phyloP scores from a whole-genome alignment of 2,888 invertebrate species.

The Xestia sexstrigata region DNA sequence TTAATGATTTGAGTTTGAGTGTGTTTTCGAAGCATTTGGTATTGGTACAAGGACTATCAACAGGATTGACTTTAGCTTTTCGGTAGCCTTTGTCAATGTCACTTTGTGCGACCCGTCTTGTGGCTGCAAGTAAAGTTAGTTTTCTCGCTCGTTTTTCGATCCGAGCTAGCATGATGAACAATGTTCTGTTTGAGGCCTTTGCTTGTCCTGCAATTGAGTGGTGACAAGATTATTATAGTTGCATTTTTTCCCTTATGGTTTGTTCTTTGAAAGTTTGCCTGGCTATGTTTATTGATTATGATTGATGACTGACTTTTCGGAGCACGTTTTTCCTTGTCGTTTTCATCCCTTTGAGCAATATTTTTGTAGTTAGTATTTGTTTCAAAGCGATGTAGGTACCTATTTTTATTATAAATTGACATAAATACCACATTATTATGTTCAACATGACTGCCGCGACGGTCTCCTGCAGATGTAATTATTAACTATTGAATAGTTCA shows the following conservation, averaged over 20 bases:
- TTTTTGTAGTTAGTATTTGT: neutral
- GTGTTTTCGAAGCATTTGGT: neutral
- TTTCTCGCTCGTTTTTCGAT: neutral
- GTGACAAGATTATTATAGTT: neutral
- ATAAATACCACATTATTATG: neutral
- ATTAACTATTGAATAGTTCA: conserved; percentile 4
- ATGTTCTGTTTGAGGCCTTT: neutral
- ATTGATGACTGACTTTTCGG: neutral
- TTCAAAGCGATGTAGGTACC: neutral
- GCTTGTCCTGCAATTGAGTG: neutral
- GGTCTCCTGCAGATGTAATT: conserved; percentile 11
- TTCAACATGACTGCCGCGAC: neutral
- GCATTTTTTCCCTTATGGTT: neutral
- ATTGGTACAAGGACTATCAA: neutral
- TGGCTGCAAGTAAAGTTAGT: neutral
- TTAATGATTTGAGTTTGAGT: neutral
- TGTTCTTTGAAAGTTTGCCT: neutral
- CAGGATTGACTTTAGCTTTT: neutral
- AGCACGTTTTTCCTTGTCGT: neutral
- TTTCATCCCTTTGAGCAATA: neutral
- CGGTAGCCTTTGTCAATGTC: neutral
- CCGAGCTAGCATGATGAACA: too few relatives aligned
- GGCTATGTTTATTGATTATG: neutral
- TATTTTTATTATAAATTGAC: too few relatives aligned
- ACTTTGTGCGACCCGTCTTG: too few relatives aligned